Evolutionary conservation across 2,888 invertebrate genomes (phyloP).

Genomic region (Aspidiotus destructor): DNA sequence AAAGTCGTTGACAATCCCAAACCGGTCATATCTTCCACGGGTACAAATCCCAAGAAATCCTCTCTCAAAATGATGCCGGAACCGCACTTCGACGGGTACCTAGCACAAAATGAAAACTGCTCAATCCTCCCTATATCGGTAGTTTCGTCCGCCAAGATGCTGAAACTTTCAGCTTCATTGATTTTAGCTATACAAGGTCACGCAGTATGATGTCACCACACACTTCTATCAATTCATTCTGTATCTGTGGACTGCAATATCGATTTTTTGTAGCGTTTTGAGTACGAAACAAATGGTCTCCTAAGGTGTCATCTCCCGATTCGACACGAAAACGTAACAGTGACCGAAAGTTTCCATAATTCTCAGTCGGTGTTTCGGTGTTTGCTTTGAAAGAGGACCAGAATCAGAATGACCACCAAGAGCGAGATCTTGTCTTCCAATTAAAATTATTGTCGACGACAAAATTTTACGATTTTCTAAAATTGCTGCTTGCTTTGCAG

Average conservation of each 20-base stretch:
- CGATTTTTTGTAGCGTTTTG: constrained; percentile 12
- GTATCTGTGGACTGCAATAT: constrained; percentile 36
- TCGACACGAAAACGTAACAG: constrained; percentile 36
- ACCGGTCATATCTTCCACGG: constrained; percentile 35
- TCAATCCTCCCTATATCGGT: constrained; percentile 38
- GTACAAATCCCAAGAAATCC: constrained; percentile 38
- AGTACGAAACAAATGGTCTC: constrained; percentile 34
- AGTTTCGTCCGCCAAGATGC: constrained; percentile 39
- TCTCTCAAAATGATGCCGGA: constrained; percentile 25
- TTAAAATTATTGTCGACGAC: constrained; percentile 14
- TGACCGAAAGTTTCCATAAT: constrained; percentile 37
- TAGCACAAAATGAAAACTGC: constrained; percentile 38
- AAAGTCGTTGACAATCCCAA: constrained; percentile 26
- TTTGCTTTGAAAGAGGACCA: constrained; percentile 31
- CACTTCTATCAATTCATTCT: constrained; percentile 37
- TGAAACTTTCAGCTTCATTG: constrained; percentile 38
- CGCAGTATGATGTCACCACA: constrained; percentile 37
- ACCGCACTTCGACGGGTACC: constrained; percentile 35
- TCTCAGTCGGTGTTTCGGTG: constrained; percentile 16
- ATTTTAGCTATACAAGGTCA: constrained; percentile 37
- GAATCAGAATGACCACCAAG: constrained; percentile 38
- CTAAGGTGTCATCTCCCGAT: constrained; percentile 36
- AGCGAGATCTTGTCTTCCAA: constrained; percentile 38
- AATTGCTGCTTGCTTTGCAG: constrained; percentile 1
- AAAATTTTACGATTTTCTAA: constrained; percentile 9